phyloP scores from a whole-genome alignment of 2,797 vertebrate genomes.

The Argya squamiceps region DNA sequence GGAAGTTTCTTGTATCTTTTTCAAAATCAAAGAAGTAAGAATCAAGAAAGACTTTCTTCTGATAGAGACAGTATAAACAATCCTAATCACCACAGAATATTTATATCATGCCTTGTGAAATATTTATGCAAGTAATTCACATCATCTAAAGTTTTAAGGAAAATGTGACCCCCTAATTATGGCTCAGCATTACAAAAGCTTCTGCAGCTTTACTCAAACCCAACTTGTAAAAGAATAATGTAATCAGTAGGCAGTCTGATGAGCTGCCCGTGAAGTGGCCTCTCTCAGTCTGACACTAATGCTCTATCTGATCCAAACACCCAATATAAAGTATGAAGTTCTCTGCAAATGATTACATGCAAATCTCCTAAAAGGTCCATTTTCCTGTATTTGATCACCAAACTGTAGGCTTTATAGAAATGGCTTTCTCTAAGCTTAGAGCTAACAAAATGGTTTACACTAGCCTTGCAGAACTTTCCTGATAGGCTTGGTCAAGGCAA shows the following conservation, averaged over 20 bases:
- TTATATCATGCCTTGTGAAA: constrained; percentile 9
- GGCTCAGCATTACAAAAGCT: constrained; percentile 48
- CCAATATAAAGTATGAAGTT: constrained; percentile 25
- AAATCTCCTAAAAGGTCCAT: constrained; percentile 50
- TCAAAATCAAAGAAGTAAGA: constrained; percentile 2
- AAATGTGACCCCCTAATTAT: background rate
- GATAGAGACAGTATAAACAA: constrained; percentile 7
- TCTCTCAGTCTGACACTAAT: constrained; percentile 57
- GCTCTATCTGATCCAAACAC: constrained; percentile 44
- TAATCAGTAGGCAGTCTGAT: constrained; percentile 33
- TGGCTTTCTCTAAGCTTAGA: constrained; percentile 12
- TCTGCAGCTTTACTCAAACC: constrained; percentile 9
- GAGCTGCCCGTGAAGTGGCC: background rate
- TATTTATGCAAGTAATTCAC: constrained; percentile 47
- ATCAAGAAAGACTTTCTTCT: background rate
- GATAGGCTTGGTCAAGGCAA: background rate
- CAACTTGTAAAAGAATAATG: constrained; percentile 46
- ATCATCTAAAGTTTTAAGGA: constrained; percentile 22
- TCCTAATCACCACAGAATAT: background rate
- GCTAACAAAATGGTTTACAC: constrained; percentile 15
- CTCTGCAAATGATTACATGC: constrained; percentile 33
- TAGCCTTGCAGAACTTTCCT: background rate
- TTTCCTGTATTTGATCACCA: constrained; percentile 38
- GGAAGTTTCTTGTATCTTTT: background rate
- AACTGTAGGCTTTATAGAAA: constrained; percentile 15